Evolutionary conservation across 2,888 invertebrate species (phyloP).

Genomic region (Dasysyrphus tricinctus): DNA sequence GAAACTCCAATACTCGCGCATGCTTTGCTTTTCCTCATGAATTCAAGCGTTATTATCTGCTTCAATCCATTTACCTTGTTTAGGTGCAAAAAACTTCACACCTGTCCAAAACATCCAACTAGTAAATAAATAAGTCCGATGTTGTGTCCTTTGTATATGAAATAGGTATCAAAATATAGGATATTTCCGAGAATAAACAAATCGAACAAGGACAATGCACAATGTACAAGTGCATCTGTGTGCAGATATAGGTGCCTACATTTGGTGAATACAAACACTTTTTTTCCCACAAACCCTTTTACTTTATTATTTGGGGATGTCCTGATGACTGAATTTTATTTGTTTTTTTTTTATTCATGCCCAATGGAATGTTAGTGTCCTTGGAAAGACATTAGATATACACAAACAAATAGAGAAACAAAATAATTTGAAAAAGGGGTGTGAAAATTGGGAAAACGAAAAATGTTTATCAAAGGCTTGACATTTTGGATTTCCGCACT

Average conservation of each 20-base stretch:
- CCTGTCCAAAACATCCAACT: neutral
- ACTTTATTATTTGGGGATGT: constrained; percentile 7
- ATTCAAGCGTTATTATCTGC: neutral
- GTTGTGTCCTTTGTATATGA: constrained; percentile 1
- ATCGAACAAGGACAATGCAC: constrained; percentile 5
- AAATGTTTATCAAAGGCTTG: constrained; percentile 59
- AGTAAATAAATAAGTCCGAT: constrained; percentile 8
- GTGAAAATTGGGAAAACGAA: constrained; percentile 7
- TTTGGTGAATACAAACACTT: neutral
- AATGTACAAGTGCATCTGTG: neutral
- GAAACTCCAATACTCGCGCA: neutral
- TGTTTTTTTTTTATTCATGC: neutral
- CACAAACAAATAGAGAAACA: neutral
- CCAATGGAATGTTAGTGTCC: neutral
- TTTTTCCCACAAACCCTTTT: neutral
- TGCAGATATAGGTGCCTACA: neutral
- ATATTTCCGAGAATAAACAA: neutral
- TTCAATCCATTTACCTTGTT: neutral
- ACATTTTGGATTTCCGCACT: constrained; percentile 48
- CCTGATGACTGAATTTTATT: neutral
- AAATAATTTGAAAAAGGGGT: constrained; percentile 1
- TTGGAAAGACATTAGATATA: neutral
- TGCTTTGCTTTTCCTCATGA: neutral
- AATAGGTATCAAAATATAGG: neutral
- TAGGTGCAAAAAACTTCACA: constrained; percentile 5